Evolutionary conservation across 2,888 invertebrate genomes (phyloP).

Genomic region (Eupsilia transversa): DNA sequence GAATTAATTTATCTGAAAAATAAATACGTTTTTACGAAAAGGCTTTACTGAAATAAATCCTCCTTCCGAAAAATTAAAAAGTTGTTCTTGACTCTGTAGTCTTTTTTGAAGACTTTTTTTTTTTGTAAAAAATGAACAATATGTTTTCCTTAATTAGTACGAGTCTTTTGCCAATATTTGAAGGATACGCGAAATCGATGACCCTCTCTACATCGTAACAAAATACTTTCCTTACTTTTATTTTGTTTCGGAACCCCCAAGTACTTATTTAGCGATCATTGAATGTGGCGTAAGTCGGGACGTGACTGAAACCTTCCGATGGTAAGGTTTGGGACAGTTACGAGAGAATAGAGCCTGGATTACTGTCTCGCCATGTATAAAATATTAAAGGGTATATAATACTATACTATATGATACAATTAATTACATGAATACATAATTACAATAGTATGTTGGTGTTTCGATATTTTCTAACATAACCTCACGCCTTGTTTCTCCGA

Average conservation of each 20-base stretch:
- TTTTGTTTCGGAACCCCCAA: slow-evolving; percentile 28
- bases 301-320: slow-evolving; percentile 40
- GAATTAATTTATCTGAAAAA: no score
- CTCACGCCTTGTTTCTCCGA: no score
- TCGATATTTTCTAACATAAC: no score
- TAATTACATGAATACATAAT: background rate
- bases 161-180: slow-evolving; percentile 7
- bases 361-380: slow-evolving; percentile 22
- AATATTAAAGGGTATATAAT: slow-evolving; percentile 23
- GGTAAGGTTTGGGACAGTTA: slow-evolving; percentile 17
- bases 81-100: no score
- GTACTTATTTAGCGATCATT: slow-evolving; percentile 46
- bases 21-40: no score
- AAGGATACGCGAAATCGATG: slow-evolving; percentile 13
- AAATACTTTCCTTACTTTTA: slow-evolving; percentile 31
- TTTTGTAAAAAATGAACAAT: background rate
- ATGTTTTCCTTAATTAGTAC: slow-evolving; percentile 10
- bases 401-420: background rate
- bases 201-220: slow-evolving; percentile 16
- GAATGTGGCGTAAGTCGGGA: slow-evolving; percentile 47
- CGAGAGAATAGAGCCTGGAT: slow-evolving; percentile 32
- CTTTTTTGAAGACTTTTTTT: no score
- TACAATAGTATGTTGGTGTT: no score
- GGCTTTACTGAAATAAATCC: no score
- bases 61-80: no score